A percentile compares a stretch with the other conserved stretches of the same genome.
Evolutionary conservation across 2,113 vertebrate genomes (phyloP).

Genomic region (Datnioides undecimradiatus): DNA sequence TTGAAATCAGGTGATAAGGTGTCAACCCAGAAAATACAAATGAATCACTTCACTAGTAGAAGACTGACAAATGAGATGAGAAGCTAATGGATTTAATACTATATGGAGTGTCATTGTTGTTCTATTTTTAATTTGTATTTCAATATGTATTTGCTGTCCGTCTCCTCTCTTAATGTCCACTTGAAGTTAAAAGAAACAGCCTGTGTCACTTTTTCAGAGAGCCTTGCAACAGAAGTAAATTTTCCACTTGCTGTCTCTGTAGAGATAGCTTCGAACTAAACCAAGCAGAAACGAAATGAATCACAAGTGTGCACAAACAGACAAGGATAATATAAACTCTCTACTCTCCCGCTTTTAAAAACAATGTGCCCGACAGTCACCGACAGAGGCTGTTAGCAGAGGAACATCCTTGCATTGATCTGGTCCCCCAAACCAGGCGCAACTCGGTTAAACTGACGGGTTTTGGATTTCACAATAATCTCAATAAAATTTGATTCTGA

Average conservation of each 20-base stretch:
- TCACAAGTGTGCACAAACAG: background rate
- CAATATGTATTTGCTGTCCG: background rate
- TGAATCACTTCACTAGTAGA: background rate
- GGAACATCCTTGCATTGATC: slow-evolving; percentile 20
- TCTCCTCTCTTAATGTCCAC: background rate
- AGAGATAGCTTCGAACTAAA: background rate
- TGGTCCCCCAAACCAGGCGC: slow-evolving; percentile 1
- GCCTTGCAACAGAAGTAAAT: background rate
- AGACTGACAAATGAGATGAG: background rate
- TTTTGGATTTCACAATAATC: background rate
- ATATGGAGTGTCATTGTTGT: background rate
- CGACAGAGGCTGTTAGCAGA: background rate
- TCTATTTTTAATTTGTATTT: background rate
- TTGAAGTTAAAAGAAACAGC: background rate
- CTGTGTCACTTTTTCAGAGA: background rate
- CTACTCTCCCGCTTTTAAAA: background rate
- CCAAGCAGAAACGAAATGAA: background rate
- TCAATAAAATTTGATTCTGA: background rate
- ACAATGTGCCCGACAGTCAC: background rate
- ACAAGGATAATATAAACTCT: background rate
- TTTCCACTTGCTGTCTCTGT: background rate
- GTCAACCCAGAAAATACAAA: background rate
- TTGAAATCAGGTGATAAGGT: background rate
- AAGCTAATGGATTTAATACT: background rate
- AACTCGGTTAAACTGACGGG: background rate